These are phyloP conservation scores for Poecilus cupreus DNA, from an alignment of 2,888 invertebrate genomes.

Conservation along the genomic window DNA sequence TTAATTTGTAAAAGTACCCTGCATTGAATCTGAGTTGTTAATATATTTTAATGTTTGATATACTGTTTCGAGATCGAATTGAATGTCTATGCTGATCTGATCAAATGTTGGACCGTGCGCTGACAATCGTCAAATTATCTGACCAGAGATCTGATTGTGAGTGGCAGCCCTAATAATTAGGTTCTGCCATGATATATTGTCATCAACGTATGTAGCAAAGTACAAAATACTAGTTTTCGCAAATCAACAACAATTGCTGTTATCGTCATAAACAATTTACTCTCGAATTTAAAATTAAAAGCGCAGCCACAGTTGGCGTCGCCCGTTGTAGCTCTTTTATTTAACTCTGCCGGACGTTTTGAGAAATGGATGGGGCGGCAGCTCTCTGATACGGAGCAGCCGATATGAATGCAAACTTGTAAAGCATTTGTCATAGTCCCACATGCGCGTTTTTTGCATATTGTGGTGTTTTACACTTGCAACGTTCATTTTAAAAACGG, in stretches of 20 bases:
- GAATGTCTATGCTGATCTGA: no score
- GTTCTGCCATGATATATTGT: no score
- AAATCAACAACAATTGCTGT: not conserved
- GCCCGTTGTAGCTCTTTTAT: not conserved
- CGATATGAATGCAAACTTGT: constrained; percentile 31
- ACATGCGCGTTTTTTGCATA: constrained; percentile 1
- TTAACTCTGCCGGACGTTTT: not conserved
- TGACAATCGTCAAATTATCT: no score
- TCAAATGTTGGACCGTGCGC: no score
- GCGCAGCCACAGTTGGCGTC: not conserved
- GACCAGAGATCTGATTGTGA: no score
- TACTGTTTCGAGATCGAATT: no score
- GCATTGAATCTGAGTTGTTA: no score
- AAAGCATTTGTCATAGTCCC: constrained; percentile 17
- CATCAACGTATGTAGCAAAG: no score
- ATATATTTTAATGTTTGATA: no score
- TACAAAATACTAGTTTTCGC: no score
- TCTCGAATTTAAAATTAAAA: constrained; percentile 2
- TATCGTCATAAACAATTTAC: not conserved
- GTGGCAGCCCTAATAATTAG: no score
- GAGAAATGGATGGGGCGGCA: constrained; percentile 24
- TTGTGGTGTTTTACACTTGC: not conserved
- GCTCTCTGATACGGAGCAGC: constrained; percentile 13
- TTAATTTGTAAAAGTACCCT: no score
- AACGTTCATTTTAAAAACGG: constrained; percentile 19